phyloP scores from a whole-genome alignment of 1,140 invertebrate genomes.

The Asbolus verrucosus region DNA sequence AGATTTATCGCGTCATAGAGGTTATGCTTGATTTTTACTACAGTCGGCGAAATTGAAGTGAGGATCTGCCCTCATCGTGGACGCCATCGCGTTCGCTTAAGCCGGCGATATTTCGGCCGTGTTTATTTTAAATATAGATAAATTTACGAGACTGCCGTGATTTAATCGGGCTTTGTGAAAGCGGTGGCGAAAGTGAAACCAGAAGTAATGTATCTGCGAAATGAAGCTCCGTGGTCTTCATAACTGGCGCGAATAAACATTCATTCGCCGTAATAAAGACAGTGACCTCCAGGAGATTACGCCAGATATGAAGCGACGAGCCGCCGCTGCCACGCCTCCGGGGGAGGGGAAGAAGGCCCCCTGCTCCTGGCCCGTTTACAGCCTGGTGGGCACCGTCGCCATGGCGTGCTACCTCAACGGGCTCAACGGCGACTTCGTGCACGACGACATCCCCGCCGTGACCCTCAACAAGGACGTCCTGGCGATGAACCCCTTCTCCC shows the following conservation, averaged over 20 bases:
- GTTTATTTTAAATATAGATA: slow-evolving; percentile 43
- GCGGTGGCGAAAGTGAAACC: slow-evolving; percentile 49
- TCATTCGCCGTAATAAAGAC: slow-evolving; percentile 49
- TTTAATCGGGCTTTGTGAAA: slow-evolving; percentile 46
- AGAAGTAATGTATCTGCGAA: slow-evolving; percentile 42
- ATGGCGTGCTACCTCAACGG: slow-evolving; percentile 82
- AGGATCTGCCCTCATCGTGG: too few relatives aligned
- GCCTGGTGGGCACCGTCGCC: slow-evolving; percentile 74
- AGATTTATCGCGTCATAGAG: slow-evolving; percentile 1
- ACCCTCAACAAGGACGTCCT: slow-evolving; percentile 87
- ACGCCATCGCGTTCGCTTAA: too few relatives aligned
- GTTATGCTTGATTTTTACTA: slow-evolving; percentile 11
- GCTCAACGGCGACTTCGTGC: slow-evolving; percentile 87
- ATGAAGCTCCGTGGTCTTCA: slow-evolving; percentile 45
- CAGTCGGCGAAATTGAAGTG: neutral
- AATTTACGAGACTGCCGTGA: slow-evolving; percentile 42
- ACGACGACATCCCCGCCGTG: slow-evolving; percentile 91
- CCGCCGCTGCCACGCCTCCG: slow-evolving; percentile 13
- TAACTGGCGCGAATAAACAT: slow-evolving; percentile 50
- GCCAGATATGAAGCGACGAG: slow-evolving; percentile 49
- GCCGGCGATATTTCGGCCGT: too few relatives aligned
- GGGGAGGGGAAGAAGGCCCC: slow-evolving; percentile 51
- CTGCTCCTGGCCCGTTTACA: slow-evolving; percentile 68
- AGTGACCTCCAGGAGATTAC: slow-evolving; percentile 44
- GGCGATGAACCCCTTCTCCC: slow-evolving; percentile 73